These are phyloP conservation scores for Protonemura montana DNA, from an alignment of 2,888 invertebrate species.

Conservation along the genomic window DNA sequence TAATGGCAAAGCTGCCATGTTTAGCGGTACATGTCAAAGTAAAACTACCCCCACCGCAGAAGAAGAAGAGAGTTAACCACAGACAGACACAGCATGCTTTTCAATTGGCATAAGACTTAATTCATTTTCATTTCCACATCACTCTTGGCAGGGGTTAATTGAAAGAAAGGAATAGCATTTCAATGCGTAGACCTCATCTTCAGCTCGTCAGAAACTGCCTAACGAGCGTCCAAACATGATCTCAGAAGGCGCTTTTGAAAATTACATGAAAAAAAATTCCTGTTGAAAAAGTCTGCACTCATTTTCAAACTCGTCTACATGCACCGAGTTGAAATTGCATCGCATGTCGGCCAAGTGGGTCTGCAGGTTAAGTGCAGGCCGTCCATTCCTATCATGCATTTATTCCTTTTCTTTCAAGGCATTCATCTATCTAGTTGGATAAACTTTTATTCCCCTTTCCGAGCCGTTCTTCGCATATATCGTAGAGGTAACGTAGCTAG, in stretches of 20 bases:
- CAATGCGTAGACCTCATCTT: background rate
- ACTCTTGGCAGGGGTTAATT: background rate
- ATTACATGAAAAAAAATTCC: background rate
- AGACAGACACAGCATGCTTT: background rate
- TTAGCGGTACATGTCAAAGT: background rate
- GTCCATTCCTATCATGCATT: background rate
- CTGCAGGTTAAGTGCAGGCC: background rate
- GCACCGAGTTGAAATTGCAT: background rate
- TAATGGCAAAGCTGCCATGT: background rate
- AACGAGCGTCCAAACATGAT: background rate
- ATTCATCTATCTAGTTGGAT: background rate
- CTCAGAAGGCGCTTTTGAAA: background rate
- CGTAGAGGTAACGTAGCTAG: background rate
- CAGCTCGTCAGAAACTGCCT: background rate
- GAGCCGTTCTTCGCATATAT: background rate
- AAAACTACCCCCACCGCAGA: background rate
- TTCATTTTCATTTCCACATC: background rate
- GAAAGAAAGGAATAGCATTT: background rate
- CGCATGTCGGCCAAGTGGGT: background rate
- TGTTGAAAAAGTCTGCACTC: background rate
- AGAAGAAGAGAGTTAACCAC: background rate
- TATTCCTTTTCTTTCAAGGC: background rate
- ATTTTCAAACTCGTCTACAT: background rate
- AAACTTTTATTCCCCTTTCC: background rate
- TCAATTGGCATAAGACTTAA: background rate